Evolutionary conservation across 1,140 invertebrate genomes (phyloP), one percentile per base, ranked within the genome.

Genomic region (Anastatus disparis): DNA sequence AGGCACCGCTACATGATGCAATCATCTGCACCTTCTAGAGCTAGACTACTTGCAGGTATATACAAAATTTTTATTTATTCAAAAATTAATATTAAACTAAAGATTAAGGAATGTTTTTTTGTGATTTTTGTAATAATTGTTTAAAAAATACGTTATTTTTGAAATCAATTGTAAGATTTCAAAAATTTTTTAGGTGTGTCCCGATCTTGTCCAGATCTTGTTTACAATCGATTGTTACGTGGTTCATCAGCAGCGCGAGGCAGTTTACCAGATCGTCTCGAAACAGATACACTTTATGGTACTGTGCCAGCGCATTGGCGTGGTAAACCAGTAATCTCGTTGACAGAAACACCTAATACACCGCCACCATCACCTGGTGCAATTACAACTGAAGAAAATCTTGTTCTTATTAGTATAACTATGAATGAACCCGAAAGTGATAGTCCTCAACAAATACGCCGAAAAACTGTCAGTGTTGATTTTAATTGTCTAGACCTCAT

Each of bases 401-500:
- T 90, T 8, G 88, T 89, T 13, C 80, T 89, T 62, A 86, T 89
- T 58, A 87, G 81, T 40, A 86, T 89, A 35, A 86, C 85, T 35
- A 86, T 87, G 35, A 81, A 79, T 0, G 84, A 84, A 63, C 83
- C 84, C 9, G 66, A 77, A 10, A 53, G 63, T 1, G 79, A 80
- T 24, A 63, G 70, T 8, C 12, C 63, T 10, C 64, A 72, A 1
- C 46, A 46, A 9, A 75, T 68, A 15, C 66, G 76, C 9, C 78
- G 82, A 13, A 84, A 85, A 71, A 80, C 78, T 0, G 83, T 89
- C 2, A 88, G 88, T 62, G 91, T 98, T 7, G 93, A 97, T 80
- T 97, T 98, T 81, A 97, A 96, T 80, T 93, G 94, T 75, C 84
- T 99, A 48, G 95, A 97, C 79, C 87, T 97, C 31, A 91, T 95